Evolutionary conservation across 2,888 invertebrate genomes (phyloP).

Genomic region (Leucania comma): DNA sequence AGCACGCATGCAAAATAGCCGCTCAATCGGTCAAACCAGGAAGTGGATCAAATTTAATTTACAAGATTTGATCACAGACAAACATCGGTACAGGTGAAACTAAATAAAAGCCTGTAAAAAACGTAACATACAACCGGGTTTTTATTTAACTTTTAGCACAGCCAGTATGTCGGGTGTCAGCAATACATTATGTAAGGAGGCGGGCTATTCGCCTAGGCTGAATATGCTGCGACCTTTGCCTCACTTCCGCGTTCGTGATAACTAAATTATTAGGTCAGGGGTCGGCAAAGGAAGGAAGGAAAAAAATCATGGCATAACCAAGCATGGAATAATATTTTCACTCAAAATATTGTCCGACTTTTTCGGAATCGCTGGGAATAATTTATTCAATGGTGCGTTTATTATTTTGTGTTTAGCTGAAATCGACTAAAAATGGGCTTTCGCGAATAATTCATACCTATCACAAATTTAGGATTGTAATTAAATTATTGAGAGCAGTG

Average conservation of each 20-base stretch:
- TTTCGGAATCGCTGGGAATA: background rate
- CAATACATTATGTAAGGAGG: conserved; percentile 57
- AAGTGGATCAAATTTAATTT: too few relatives aligned
- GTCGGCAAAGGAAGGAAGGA: conserved; percentile 21
- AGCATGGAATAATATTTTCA: conserved; percentile 30
- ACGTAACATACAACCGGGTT: background rate
- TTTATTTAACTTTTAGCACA: conserved; percentile 32
- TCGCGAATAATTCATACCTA: too few relatives aligned
- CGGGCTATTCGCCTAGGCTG: conserved; percentile 51
- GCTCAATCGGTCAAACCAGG: too few relatives aligned
- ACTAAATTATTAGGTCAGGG: conserved; percentile 62
- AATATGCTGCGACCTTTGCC: conserved; percentile 53
- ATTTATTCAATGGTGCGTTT: conserved; percentile 20
- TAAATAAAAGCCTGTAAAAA: too few relatives aligned
- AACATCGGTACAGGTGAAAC: too few relatives aligned
- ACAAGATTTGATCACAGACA: too few relatives aligned
- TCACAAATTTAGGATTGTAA: background rate
- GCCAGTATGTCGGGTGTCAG: conserved; percentile 45
- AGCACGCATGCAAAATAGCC: too few relatives aligned
- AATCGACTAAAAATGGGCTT: too few relatives aligned
- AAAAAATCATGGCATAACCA: conserved; percentile 39
- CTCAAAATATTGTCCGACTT: conserved; percentile 11
- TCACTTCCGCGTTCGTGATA: conserved; percentile 53
- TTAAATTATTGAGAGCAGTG: too few relatives aligned
- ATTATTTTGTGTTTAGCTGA: conserved; percentile 6